These are phyloP conservation scores for Pedetes capensis DNA, from an alignment of 2,113 vertebrate species.

Conservation along the genomic window DNA sequence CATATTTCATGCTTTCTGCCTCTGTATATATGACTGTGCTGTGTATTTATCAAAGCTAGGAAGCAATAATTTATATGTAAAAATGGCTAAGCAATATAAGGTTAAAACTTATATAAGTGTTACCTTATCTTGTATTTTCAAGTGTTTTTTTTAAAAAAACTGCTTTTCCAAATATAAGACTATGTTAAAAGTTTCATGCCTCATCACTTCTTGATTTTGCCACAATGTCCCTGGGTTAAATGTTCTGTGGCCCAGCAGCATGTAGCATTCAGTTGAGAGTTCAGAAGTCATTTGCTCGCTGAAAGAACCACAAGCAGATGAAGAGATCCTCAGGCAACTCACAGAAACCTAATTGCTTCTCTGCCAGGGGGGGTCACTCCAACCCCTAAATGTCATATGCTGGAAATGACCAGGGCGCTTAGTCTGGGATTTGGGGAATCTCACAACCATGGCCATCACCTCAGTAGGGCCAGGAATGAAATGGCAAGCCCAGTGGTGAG, in stretches of 20 bases:
- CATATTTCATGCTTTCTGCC: constrained; percentile 79
- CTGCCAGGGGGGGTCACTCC: not conserved
- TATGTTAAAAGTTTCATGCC: constrained; percentile 75
- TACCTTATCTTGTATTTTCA: constrained; percentile 85
- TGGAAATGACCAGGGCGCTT: not conserved
- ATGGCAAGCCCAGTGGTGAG: not conserved
- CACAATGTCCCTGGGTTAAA: not conserved
- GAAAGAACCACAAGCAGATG: rapidly evolving
- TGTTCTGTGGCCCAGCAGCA: too few species aligned
- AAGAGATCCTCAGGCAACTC: not conserved
- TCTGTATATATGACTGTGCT: constrained; percentile 85
- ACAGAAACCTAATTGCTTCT: not conserved
- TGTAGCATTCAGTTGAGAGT: not conserved
- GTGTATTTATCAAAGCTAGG: constrained; percentile 87
- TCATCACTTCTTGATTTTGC: not conserved
- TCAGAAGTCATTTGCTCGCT: not conserved
- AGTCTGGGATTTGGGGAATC: not conserved
- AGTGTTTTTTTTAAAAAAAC: constrained; percentile 83
- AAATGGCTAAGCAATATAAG: constrained; percentile 88
- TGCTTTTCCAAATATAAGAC: constrained; percentile 88
- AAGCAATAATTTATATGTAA: constrained; percentile 91
- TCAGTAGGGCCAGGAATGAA: not conserved
- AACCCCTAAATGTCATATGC: not conserved
- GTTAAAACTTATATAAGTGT: constrained; percentile 84
- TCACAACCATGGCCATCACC: rapidly evolving